Percentiles rank a stretch among this genome's conserved stretches.
Conservation (phyloP, 2,113 vertebrate genomes). For the Tinamus guttatus region DNA sequence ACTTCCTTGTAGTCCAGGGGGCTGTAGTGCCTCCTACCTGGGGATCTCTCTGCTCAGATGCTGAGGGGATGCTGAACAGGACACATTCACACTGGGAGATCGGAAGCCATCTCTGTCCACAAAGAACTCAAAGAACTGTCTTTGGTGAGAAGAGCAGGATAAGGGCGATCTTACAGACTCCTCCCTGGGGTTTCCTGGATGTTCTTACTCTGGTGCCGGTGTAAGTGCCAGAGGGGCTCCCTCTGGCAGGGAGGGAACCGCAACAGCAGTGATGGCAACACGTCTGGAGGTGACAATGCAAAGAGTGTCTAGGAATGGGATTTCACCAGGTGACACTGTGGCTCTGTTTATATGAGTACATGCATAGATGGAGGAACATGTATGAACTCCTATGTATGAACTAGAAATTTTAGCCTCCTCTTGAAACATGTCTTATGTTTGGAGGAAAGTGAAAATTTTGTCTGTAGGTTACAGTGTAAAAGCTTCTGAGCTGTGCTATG, state of each 20-base stretch:
- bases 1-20: neutral
- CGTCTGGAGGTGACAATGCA: neutral
- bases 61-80: neutral
- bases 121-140: neutral
- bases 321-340: neutral
- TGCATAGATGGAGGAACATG: neutral
- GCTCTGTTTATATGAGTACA: neutral
- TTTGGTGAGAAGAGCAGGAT: neutral
- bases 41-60: rapidly evolving
- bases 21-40: neutral
- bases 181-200: neutral
- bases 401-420: no score
- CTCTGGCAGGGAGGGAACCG: neutral
- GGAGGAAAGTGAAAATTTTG: neutral
- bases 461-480: neutral
- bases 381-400: no score
- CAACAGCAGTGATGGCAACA: neutral
- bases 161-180: neutral
- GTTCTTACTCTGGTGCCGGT: neutral
- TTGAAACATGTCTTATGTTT: neutral
- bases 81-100: neutral
- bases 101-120: neutral
- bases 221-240: neutral
- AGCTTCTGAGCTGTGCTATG: neutral
- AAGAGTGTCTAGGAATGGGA: neutral